Conservation (phyloP, 64 coral and sea anemone species). For the Montipora foliosa region DNA sequence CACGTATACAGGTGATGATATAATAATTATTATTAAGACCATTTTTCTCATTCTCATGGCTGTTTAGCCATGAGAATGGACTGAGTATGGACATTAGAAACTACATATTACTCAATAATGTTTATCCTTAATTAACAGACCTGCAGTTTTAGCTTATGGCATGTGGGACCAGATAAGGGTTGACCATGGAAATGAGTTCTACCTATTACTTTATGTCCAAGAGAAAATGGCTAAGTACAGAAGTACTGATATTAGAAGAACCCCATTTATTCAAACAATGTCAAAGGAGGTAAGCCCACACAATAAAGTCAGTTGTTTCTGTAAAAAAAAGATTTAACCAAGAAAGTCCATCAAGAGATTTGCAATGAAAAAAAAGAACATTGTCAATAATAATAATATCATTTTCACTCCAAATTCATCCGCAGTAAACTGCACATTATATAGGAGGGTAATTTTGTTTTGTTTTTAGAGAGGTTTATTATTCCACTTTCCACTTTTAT, state of each 20-base stretch:
- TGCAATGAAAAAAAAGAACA: neutral
- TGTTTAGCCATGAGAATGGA: too few species aligned
- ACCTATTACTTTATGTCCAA: conserved; percentile 45
- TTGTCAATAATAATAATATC: too few species aligned
- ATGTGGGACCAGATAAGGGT: conserved; percentile 58
- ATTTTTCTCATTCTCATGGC: too few species aligned
- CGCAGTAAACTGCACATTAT: too few species aligned
- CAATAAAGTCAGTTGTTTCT: too few species aligned
- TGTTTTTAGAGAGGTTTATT: too few species aligned
- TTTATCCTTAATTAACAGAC: conserved; percentile 18
- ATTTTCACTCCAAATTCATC: too few species aligned
- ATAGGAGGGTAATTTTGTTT: too few species aligned
- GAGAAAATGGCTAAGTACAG: conserved; percentile 46
- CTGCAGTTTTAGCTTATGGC: conserved; percentile 32
- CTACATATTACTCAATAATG: neutral
- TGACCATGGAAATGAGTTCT: conserved; percentile 34
- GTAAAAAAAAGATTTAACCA: too few species aligned
- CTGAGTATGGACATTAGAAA: neutral
- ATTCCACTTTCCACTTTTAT: too few species aligned
- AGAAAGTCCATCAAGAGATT: too few species aligned
- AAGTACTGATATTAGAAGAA: neutral
- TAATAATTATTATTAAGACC: neutral
- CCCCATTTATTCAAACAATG: conserved; percentile 42
- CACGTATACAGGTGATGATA: conserved; percentile 33
- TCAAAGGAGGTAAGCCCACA: conserved; percentile 31